Base-by-base conservation (phyloP, 2,797 vertebrate species). In the Rousettus madagascariensis region DNA sequence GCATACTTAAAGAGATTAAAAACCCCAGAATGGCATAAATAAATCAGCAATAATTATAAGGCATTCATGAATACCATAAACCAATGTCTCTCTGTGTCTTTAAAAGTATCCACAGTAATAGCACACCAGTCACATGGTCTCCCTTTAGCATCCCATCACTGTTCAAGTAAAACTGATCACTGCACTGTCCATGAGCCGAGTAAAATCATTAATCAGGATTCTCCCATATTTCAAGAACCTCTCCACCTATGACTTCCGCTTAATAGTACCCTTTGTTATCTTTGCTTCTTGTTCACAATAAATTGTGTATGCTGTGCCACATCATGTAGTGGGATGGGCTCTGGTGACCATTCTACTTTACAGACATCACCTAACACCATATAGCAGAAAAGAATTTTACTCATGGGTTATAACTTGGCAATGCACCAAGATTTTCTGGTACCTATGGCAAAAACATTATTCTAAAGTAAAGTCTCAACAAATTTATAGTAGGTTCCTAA, bases 361-460 rank as follows among this genome's bases (percentile, higher is more conserved):
- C 16, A 43, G 78, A 55, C 46, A 28, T 74, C 87, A 72, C 63
- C 80, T 85, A 86, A 93, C 33, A 71, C 28, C 66, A 41, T 24
- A 55, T 0, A 72, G 51, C 68, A 83, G 30, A 94, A 90, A 85
- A 82, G 85, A 85, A 85, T 78, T 86, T 80, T 85, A 90, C 22
- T 36, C 53, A 22, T 57, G 65, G 41, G 2, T 63, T 80, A 49
- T 61, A 85, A 66, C 63, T 51, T 87, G 43, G 63, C 61, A 33
- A 53, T 16, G 33, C 2, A 22, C 79, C 71, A 85, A 85, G 33
- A 90, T 69, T 87, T 66, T 71, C 46, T 65, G 8, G 20, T 49
- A 74, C 41, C 61, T 92, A 69, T 66, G 49, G 43, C 43, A 87
- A 80, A 57, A 85, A 94, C 49, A 90, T 94, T 78, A 94, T 94